Evolutionary conservation across 64 coral and sea anemone genomes (phyloP), one percentile per base, ranked within the genome.

Genomic region (Acropora yongei): DNA sequence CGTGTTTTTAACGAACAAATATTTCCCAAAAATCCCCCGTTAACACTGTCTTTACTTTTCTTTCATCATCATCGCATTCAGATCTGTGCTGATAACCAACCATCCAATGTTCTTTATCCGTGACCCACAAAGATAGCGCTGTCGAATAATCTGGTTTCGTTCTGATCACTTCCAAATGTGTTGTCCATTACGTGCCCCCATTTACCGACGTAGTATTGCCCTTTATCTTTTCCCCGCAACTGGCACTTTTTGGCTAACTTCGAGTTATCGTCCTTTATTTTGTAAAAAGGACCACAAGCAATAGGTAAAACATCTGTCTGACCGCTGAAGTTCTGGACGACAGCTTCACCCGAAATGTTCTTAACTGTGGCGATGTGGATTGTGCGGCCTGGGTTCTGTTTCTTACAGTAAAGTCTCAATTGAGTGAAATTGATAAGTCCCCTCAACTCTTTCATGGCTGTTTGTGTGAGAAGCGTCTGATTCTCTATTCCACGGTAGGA

Each of bases 1-100:
- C n/a, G n/a, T n/a, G n/a, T n/a, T n/a, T 20, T 20, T 81, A 81
- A 81, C 79, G 79, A 81, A 81, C 79, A 20, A 57, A 81, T 0
- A 81, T 41, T 63, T 81, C 20, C 79, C 50, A 81, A 47, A 81
- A 81, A 49, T 81, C n/a, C n/a, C n/a, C n/a, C 49, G 19, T 50
- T 50, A 81, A 50, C 11, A 6, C n/a, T n/a, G 0, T 8, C n/a
- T 12, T 2, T 18, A 20, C 2, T n/a, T n/a, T n/a, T n/a, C n/a
- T n/a, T 11, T 57, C n/a, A n/a, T n/a, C n/a, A 2, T 81, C 79
- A 81, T 81, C 79, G 49, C 79, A 81, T 55, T 81, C 47, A 45
- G 4, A 42, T 18, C 48, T 39, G 18, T 3, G 11, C n/a, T n/a
- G n/a, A n/a, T n/a, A n/a, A n/a, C n/a, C n/a, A n/a, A 81, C 4